A percentile compares a stretch with the other conserved stretches of the same genome.
These are phyloP conservation scores for Hemistola chrysoprasaria DNA, from an alignment of 2,888 invertebrate genomes.

Conservation along the genomic window DNA sequence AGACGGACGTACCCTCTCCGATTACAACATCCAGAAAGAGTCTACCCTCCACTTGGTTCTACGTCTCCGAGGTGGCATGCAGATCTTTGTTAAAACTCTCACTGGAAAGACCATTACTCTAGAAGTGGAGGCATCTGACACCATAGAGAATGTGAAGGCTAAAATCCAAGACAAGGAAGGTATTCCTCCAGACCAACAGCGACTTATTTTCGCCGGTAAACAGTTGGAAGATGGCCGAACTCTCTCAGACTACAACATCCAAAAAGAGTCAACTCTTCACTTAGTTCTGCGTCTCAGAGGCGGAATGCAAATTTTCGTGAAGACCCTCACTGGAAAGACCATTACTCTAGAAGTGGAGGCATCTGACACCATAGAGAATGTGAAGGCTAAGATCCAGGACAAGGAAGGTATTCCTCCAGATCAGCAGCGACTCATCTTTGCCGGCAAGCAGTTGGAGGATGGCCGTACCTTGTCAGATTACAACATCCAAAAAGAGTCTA, in stretches of 20 bases:
- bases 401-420: constrained; percentile 64
- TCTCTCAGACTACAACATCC: constrained; percentile 64
- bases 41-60: constrained; percentile 58
- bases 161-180: constrained; percentile 69
- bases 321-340: constrained; percentile 58
- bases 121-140: constrained; percentile 62
- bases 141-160: constrained; percentile 66
- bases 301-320: constrained; percentile 65
- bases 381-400: constrained; percentile 63
- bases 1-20: constrained; percentile 60
- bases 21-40: constrained; percentile 66
- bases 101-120: constrained; percentile 67
- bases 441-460: constrained; percentile 61
- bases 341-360: constrained; percentile 60
- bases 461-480: constrained; percentile 60
- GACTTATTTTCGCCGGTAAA: constrained; percentile 66
- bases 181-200: constrained; percentile 65
- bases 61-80: constrained; percentile 63
- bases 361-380: constrained; percentile 60
- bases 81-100: constrained; percentile 62
- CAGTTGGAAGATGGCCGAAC: constrained; percentile 67
- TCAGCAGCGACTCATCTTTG: constrained; percentile 58
- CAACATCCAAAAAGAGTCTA: constrained; percentile 62
- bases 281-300: constrained; percentile 60
- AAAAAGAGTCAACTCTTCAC: constrained; percentile 65